phyloP scores from a whole-genome alignment of 2,888 invertebrate genomes.

The Eupithecia tripunctaria region DNA sequence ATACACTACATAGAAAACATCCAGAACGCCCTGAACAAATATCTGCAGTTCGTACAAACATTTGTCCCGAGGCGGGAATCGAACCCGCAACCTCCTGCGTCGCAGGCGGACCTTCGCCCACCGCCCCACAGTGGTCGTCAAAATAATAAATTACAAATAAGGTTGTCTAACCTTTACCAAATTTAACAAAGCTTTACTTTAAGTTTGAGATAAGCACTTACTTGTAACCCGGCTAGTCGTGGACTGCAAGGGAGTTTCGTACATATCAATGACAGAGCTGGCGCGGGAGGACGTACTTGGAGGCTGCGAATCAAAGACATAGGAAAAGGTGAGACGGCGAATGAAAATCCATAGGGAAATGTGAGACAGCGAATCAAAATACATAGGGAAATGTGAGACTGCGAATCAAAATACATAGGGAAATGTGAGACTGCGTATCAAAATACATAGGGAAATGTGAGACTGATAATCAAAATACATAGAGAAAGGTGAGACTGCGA shows the following conservation, averaged over 20 bases:
- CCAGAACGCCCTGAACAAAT: too few species aligned
- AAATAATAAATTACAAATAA: too few species aligned
- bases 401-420: neutral
- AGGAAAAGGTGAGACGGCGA: neutral
- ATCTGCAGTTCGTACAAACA: too few species aligned
- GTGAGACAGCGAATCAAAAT: neutral
- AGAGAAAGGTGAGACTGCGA: neutral
- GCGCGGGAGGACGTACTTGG: neutral
- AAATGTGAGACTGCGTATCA: neutral
- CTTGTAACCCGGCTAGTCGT: neutral
- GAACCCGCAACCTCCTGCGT: too few species aligned
- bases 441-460: neutral
- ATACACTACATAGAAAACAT: too few species aligned
- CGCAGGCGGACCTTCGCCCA: too few species aligned
- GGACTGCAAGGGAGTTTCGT: neutral
- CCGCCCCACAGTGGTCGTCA: too few species aligned
- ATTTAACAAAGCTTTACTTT: too few species aligned
- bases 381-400: neutral
- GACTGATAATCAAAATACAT: neutral
- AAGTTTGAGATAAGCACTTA: neutral
- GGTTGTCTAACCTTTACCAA: too few species aligned
- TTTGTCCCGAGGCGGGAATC: too few species aligned
- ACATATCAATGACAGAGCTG: neutral
- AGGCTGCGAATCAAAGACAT: neutral
- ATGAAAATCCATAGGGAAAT: neutral